These are phyloP conservation scores for Lanius ludovicianus DNA, from an alignment of 2,113 vertebrate genomes.

Conservation along the genomic window DNA sequence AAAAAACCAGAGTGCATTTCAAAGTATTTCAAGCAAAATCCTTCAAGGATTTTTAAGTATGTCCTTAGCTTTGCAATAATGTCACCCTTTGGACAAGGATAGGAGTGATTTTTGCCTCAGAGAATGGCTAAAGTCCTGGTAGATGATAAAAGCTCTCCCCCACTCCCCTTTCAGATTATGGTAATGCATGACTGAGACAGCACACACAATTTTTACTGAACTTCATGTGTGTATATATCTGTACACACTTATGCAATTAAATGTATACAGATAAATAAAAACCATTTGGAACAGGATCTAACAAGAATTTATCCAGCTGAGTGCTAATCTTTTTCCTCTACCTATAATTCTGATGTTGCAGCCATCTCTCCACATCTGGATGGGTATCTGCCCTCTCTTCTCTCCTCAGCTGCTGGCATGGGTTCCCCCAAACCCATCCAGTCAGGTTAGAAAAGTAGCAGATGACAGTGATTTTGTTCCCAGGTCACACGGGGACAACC, in stretches of 20 bases:
- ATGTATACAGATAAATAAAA: accelerated
- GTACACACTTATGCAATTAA: not conserved
- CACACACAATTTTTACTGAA: not conserved
- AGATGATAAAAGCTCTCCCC: not conserved
- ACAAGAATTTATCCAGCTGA: not conserved
- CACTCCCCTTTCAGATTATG: not conserved
- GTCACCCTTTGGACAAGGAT: not conserved
- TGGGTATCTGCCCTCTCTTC: not conserved
- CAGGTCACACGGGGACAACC: accelerated
- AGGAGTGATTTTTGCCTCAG: not conserved
- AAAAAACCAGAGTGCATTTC: not conserved
- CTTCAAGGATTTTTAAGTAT: not conserved
- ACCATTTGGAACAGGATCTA: not conserved
- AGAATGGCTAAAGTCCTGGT: not conserved
- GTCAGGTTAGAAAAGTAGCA: not conserved
- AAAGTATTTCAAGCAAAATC: not conserved
- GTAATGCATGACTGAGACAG: not conserved
- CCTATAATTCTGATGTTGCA: not conserved
- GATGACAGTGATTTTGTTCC: not conserved
- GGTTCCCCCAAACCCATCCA: not conserved
- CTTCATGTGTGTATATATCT: not conserved
- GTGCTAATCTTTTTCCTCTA: not conserved
- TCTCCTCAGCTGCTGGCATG: not conserved
- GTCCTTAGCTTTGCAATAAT: not conserved
- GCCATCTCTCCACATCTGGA: not conserved